phyloP scores from a whole-genome alignment of 2,888 invertebrate genomes.

The Teleiodes luculella region DNA sequence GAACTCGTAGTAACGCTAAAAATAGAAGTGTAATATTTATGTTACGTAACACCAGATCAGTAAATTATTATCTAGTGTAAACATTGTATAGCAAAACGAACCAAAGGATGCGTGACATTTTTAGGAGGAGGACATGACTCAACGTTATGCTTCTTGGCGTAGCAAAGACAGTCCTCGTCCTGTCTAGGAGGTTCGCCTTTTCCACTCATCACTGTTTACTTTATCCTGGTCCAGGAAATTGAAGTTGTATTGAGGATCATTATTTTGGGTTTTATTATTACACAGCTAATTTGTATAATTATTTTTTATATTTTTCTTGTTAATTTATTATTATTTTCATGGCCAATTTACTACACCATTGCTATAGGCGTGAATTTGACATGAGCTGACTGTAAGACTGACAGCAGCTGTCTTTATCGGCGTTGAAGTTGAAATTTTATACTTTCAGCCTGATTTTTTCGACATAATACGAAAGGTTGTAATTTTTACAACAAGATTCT shows the following conservation, averaged over 20 bases:
- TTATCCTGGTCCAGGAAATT: constrained; percentile 33
- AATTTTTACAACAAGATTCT: too few relatives aligned
- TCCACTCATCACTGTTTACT: constrained; percentile 41
- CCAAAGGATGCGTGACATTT: constrained; percentile 66
- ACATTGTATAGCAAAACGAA: constrained; percentile 24
- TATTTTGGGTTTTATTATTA: constrained; percentile 20
- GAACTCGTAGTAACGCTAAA: constrained; percentile 81
- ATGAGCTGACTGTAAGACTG: too few relatives aligned
- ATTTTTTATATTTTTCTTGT: not conserved
- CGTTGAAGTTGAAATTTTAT: too few relatives aligned
- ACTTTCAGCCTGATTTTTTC: too few relatives aligned
- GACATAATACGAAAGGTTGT: too few relatives aligned
- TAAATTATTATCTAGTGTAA: not conserved
- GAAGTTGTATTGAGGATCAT: constrained; percentile 29
- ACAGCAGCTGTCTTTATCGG: too few relatives aligned
- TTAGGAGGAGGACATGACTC: constrained; percentile 43
- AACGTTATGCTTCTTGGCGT: constrained; percentile 31
- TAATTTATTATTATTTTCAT: not conserved
- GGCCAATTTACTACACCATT: too few relatives aligned
- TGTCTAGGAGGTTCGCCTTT: constrained; percentile 21
- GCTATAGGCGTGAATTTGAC: too few relatives aligned
- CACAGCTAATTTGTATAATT: not conserved
- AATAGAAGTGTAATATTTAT: constrained; percentile 24
- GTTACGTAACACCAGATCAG: not conserved
- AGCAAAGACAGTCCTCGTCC: constrained; percentile 31